These are phyloP conservation scores for Sussaba pulchella DNA, from an alignment of 2,888 invertebrate species.

Conservation along the genomic window DNA sequence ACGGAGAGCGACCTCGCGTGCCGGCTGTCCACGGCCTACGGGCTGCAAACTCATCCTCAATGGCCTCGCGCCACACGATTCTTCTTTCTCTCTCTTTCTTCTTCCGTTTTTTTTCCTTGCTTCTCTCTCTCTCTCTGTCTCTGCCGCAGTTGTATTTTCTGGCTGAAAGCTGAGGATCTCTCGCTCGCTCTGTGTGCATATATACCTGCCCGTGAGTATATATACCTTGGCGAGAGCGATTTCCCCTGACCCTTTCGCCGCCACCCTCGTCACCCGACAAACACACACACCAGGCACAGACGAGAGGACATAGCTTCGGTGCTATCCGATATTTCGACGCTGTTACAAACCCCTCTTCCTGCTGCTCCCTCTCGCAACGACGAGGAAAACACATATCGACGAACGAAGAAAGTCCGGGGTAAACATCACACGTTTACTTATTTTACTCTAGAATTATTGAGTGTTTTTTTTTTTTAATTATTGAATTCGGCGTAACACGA, in stretches of 20 bases:
- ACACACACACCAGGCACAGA: not conserved
- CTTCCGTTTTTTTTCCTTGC: conserved; percentile 41
- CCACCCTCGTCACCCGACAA: conserved; percentile 54
- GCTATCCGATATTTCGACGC: conserved; percentile 49
- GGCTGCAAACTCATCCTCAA: conserved; percentile 80
- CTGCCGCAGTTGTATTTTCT: not conserved
- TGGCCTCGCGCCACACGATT: conserved; percentile 52
- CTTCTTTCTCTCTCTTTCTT: not conserved
- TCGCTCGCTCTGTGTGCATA: conserved; percentile 11
- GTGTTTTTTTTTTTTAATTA: conserved; percentile 11
- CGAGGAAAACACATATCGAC: not conserved
- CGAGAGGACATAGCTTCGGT: conserved; percentile 30
- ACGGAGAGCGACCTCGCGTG: conserved; percentile 81
- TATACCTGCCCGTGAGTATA: conserved; percentile 3
- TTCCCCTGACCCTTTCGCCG: conserved; percentile 48
- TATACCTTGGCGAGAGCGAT: not conserved
- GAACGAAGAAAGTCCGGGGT: not conserved
- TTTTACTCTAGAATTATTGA: not conserved
- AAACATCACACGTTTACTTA: not conserved
- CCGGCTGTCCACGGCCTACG: conserved; percentile 78
- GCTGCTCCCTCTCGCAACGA: conserved; percentile 23
- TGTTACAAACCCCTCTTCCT: no score
- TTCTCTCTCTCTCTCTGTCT: conserved; percentile 14
- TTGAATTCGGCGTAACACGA: conserved; percentile 34
- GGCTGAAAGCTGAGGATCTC: no score